phyloP scores from a whole-genome alignment of 1,140 invertebrate genomes.

The Heliconius hewitsoni region DNA sequence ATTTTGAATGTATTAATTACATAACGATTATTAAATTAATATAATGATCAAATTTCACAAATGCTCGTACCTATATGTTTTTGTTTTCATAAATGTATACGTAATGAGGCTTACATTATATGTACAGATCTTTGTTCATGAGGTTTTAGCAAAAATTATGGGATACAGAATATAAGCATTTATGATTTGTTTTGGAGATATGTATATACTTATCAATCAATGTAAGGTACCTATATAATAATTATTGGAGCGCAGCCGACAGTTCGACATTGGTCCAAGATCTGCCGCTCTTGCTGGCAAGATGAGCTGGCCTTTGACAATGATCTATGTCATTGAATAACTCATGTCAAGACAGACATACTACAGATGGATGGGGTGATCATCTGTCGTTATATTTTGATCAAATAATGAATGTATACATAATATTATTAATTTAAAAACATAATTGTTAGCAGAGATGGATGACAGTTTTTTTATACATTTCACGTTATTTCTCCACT shows the following conservation, averaged over 20 bases:
- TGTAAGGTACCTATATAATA: slow-evolving; percentile 15
- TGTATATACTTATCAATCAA: slow-evolving; percentile 17
- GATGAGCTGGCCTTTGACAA: slow-evolving; percentile 56
- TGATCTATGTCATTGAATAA: slow-evolving; percentile 64
- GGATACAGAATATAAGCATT: neutral
- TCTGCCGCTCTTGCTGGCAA: slow-evolving; percentile 52
- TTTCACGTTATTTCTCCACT: too few relatives aligned
- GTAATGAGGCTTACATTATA: too few relatives aligned
- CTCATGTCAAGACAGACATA: slow-evolving; percentile 49
- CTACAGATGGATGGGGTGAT: slow-evolving; percentile 27
- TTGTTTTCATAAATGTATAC: neutral
- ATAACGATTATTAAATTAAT: neutral
- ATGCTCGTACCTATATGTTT: neutral
- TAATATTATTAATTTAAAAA: too few relatives aligned
- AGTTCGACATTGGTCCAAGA: slow-evolving; percentile 54
- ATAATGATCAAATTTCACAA: neutral
- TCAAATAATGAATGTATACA: neutral
- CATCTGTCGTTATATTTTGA: slow-evolving; percentile 21
- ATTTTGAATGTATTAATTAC: neutral
- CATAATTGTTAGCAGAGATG: too few relatives aligned
- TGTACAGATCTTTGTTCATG: too few relatives aligned
- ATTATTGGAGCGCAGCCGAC: slow-evolving; percentile 59
- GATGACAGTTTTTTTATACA: too few relatives aligned
- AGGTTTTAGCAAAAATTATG: too few relatives aligned
- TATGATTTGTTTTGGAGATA: neutral